Evolutionary conservation across 2,888 invertebrate genomes (phyloP).

Genomic region (Pterostichus madidus): DNA sequence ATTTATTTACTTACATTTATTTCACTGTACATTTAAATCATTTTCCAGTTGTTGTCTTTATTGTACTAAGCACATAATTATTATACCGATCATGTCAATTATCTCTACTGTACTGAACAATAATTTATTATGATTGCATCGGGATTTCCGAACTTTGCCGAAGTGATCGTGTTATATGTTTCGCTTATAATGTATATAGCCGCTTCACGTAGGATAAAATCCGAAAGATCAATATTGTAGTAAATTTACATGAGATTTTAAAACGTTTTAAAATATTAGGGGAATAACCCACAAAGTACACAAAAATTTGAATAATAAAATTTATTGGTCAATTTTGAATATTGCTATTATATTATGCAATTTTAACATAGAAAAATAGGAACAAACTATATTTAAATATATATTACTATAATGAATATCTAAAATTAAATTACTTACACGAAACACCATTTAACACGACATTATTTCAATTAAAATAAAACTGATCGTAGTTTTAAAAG

Average conservation of each 20-base stretch:
- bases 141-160: slow-evolving; percentile 39
- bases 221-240: slow-evolving; percentile 75
- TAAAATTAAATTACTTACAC: slow-evolving; percentile 41
- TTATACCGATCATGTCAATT: background rate
- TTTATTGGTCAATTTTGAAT: slow-evolving; percentile 64
- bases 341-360: slow-evolving; percentile 26
- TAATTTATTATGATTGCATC: slow-evolving; percentile 5
- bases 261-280: slow-evolving; percentile 57
- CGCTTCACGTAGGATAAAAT: slow-evolving; percentile 75
- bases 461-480: slow-evolving; percentile 33
- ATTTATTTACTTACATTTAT: slow-evolving; percentile 17
- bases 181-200: slow-evolving; percentile 68
- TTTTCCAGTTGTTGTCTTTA: background rate
- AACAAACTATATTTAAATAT: slow-evolving; percentile 55
- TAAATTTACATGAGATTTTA: slow-evolving; percentile 68
- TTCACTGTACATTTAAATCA: background rate
- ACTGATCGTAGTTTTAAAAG: slow-evolving; percentile 39
- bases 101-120: background rate
- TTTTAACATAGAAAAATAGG: slow-evolving; percentile 60
- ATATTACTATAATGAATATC: slow-evolving; percentile 53
- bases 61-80: background rate
- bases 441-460: slow-evolving; percentile 40
- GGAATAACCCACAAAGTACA: slow-evolving; percentile 51
- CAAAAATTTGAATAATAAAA: slow-evolving; percentile 48
- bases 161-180: background rate